Evolutionary conservation across 2,797 vertebrate genomes (phyloP).

Genomic region (Todus mexicanus): DNA sequence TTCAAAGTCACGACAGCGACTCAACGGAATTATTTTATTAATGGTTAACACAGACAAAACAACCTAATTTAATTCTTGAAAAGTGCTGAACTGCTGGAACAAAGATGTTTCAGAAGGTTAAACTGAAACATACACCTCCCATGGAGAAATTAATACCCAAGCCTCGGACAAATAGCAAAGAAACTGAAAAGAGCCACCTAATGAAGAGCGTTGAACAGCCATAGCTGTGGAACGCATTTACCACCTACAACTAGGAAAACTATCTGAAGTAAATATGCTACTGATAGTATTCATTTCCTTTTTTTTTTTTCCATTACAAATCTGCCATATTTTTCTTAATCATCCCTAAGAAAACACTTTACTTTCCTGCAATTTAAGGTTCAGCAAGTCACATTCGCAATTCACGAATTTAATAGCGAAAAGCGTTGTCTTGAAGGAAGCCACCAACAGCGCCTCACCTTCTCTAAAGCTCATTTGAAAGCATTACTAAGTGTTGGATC

Average conservation of each 20-base stretch:
- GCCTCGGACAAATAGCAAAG: background rate
- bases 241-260: background rate
- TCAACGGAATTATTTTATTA: background rate
- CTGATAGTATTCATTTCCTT: background rate
- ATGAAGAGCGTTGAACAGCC: background rate
- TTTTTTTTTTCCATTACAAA: background rate
- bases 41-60: background rate
- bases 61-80: background rate
- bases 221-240: background rate
- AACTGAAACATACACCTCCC: background rate
- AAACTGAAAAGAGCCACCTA: background rate
- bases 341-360: background rate
- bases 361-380: background rate
- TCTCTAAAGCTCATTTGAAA: slow-evolving; percentile 28
- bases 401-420: background rate
- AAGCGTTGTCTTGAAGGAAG: background rate
- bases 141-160: background rate
- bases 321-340: background rate
- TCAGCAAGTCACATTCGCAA: background rate
- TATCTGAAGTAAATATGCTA: background rate
- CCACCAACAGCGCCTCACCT: background rate
- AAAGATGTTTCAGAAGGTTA: background rate
- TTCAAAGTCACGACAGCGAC: background rate
- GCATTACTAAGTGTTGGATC: slow-evolving; percentile 21
- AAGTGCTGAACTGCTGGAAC: background rate